A percentile compares a stretch with the other conserved stretches of the same genome.
phyloP scores from a whole-genome alignment of 2,113 vertebrate genomes.

The Lagopus muta region DNA sequence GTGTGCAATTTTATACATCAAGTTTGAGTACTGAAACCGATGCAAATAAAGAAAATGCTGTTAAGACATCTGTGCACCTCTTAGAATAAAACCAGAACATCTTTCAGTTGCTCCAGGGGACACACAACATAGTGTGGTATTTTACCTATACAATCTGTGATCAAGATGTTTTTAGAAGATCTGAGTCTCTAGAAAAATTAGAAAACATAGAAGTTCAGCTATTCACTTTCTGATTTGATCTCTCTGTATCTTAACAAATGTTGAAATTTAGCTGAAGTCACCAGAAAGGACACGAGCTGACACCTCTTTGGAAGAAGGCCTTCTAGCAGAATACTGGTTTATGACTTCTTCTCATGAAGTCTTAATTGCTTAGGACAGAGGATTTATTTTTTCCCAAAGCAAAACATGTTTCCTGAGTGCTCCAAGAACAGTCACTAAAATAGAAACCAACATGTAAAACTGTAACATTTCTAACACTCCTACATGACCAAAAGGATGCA shows the following conservation, averaged over 20 bases:
- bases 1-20: neutral
- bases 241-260: slow-evolving; percentile 41
- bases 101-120: slow-evolving; percentile 27
- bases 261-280: slow-evolving; percentile 33
- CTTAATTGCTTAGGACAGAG: slow-evolving; percentile 65
- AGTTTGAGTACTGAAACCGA: neutral
- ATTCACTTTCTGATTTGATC: slow-evolving; percentile 42
- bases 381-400: neutral
- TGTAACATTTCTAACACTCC: slow-evolving; percentile 60
- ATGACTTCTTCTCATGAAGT: neutral
- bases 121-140: neutral
- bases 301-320: neutral
- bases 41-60: neutral
- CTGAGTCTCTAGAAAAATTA: slow-evolving; percentile 39
- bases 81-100: neutral
- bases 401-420: slow-evolving; percentile 15
- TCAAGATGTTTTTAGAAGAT: slow-evolving; percentile 17
- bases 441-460: slow-evolving; percentile 49
- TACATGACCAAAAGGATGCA: slow-evolving; percentile 66
- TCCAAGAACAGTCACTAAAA: slow-evolving; percentile 52
- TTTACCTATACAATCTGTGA: neutral
- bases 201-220: neutral
- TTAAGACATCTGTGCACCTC: neutral
- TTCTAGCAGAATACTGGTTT: slow-evolving; percentile 26
- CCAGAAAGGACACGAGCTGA: neutral